Percentiles rank a stretch among this genome's conserved stretches.
phyloP scores from a whole-genome alignment of 2,797 vertebrate species.

The Eremophila alpestris region DNA sequence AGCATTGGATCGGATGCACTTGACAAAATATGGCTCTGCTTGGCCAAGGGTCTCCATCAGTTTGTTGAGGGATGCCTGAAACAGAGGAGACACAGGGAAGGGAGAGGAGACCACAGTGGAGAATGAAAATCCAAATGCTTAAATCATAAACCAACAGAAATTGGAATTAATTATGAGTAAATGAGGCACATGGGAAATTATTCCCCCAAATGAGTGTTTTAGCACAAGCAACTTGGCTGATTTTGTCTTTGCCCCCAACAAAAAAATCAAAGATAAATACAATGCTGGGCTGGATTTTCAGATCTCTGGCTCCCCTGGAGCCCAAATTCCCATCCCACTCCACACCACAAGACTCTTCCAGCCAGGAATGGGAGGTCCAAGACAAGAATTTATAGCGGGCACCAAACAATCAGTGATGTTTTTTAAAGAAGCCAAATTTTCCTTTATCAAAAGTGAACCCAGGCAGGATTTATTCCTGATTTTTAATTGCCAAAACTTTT shows the following conservation, averaged over 20 bases:
- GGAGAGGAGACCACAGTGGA: background rate
- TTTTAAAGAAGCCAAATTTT: background rate
- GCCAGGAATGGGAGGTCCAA: background rate
- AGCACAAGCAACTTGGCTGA: background rate
- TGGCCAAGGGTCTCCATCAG: conserved; percentile 98
- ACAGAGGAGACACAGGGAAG: background rate
- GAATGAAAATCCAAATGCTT: background rate
- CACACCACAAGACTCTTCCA: background rate
- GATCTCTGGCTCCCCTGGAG: background rate
- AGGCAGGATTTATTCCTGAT: background rate
- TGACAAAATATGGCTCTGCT: conserved; percentile 98
- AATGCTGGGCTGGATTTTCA: background rate
- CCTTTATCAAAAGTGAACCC: background rate
- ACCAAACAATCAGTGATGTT: background rate
- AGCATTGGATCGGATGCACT: conserved; percentile 97
- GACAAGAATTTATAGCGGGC: background rate
- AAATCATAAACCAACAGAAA: background rate
- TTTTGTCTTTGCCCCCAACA: background rate
- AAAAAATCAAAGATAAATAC: background rate
- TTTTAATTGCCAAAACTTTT: background rate
- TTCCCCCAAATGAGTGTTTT: background rate
- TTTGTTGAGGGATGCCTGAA: conserved; percentile 93
- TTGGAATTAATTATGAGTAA: background rate
- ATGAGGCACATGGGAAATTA: background rate
- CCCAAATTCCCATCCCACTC: background rate